Percentiles rank a stretch among this genome's conserved stretches.
phyloP scores from a whole-genome alignment of 2,888 invertebrate genomes.

The Drosophila cracens region DNA sequence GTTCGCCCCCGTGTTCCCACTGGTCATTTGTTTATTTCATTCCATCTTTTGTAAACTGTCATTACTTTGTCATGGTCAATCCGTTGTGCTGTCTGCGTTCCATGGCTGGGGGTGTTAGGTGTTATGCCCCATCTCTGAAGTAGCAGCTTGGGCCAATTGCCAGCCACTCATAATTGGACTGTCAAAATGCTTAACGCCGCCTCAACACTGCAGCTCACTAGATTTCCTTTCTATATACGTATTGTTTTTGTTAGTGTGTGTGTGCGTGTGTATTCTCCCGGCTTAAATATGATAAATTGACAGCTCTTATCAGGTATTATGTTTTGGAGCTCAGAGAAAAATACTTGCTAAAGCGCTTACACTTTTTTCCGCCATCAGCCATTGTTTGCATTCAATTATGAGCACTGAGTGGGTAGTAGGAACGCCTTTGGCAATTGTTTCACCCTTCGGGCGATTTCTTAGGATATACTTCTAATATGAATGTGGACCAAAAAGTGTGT shows the following conservation, averaged over 20 bases:
- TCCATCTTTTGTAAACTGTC: constrained; percentile 78
- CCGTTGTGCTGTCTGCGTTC: constrained; percentile 42
- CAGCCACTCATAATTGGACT: constrained; percentile 60
- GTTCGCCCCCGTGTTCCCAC: constrained; percentile 5
- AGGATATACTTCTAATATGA: too few relatives aligned
- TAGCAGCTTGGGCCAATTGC: constrained; percentile 64
- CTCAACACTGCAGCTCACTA: constrained; percentile 41
- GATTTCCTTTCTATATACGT: constrained; percentile 14
- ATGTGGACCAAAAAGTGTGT: neutral
- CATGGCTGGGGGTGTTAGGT: neutral
- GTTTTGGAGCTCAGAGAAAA: constrained; percentile 31
- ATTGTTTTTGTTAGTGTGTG: constrained; percentile 10
- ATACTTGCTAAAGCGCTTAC: constrained; percentile 37
- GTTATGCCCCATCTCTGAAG: constrained; percentile 24
- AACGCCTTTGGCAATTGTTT: neutral
- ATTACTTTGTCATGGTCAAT: constrained; percentile 76
- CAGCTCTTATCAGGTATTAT: constrained; percentile 75
- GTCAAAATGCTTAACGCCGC: constrained; percentile 52
- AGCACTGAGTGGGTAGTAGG: neutral
- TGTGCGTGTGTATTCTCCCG: constrained; percentile 7
- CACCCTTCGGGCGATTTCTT: neutral
- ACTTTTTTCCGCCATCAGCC: constrained; percentile 16
- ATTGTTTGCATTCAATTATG: constrained; percentile 57
- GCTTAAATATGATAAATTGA: constrained; percentile 71
- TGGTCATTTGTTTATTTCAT: constrained; percentile 77